phyloP scores from a whole-genome alignment of 2,113 vertebrate species.

The Pelusios castaneus region DNA sequence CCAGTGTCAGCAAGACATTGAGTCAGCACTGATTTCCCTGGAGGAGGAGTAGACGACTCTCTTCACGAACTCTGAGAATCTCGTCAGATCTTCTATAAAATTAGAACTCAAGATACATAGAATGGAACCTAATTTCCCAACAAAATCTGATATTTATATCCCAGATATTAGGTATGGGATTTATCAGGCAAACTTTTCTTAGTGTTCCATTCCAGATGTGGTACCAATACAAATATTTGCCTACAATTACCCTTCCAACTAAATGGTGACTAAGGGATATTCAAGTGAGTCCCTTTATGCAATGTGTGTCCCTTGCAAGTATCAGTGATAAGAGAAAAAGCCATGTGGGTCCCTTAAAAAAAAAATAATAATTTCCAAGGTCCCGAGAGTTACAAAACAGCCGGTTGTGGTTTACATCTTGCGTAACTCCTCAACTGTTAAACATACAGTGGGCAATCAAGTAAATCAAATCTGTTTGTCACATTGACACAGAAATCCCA shows the following conservation, averaged over 20 bases:
- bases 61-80: fast-evolving
- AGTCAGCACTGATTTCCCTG: background rate
- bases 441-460: background rate
- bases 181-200: background rate
- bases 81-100: background rate
- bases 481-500: background rate
- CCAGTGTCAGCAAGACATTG: background rate
- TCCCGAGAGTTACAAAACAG: background rate
- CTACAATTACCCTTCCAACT: background rate
- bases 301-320: background rate
- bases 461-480: background rate
- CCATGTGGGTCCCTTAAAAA: background rate
- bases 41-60: background rate
- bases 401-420: background rate
- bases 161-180: background rate
- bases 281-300: background rate
- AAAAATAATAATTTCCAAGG: background rate
- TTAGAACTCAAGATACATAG: fast-evolving
- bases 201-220: background rate
- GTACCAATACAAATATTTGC: background rate
- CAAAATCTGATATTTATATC: background rate
- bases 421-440: background rate
- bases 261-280: background rate
- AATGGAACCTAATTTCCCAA: background rate
- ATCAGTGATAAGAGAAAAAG: background rate